Percentiles rank a stretch among this genome's conserved stretches.
Conservation (phyloP, 2,797 vertebrate species). For the Halcyon chelicuti region DNA sequence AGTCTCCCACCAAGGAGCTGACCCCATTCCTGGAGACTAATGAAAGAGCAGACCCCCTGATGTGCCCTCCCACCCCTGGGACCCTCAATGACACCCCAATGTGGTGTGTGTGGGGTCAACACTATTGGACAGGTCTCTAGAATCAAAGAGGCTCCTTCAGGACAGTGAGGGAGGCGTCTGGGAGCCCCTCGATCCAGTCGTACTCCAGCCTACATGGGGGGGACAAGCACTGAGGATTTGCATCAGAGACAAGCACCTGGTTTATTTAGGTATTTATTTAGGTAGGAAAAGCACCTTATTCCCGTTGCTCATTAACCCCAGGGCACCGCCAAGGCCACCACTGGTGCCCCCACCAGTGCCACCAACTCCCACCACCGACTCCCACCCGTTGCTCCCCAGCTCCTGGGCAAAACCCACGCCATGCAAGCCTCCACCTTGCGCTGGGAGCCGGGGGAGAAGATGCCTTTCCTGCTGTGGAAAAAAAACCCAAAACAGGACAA, state of each 20-base stretch:
- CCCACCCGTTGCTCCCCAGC: background rate
- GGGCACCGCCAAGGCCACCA: background rate
- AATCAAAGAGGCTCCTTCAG: background rate
- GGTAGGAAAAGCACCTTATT: slow-evolving; percentile 6
- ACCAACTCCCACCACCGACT: fast-evolving
- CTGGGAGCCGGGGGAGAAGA: background rate
- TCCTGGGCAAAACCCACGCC: background rate
- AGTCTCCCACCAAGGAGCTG: background rate
- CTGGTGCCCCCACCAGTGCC: background rate
- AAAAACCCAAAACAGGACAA: too few relatives aligned
- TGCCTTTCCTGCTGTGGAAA: background rate
- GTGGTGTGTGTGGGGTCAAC: background rate
- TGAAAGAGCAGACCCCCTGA: fast-evolving
- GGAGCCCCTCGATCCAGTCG: fast-evolving
- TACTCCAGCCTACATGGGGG: fast-evolving
- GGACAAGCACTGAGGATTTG: fast-evolving
- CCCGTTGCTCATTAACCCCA: fast-evolving
- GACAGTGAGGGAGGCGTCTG: fast-evolving
- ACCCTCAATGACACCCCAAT: too few relatives aligned
- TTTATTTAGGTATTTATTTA: background rate
- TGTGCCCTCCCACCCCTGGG: background rate
- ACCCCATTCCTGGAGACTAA: background rate
- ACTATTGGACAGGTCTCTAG: fast-evolving
- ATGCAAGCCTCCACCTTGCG: fast-evolving
- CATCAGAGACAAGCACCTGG: background rate